Percentiles rank a stretch among this genome's conserved stretches.
These are phyloP conservation scores for Coelopa pilipes DNA, from an alignment of 2,888 invertebrate genomes.

Conservation along the genomic window DNA sequence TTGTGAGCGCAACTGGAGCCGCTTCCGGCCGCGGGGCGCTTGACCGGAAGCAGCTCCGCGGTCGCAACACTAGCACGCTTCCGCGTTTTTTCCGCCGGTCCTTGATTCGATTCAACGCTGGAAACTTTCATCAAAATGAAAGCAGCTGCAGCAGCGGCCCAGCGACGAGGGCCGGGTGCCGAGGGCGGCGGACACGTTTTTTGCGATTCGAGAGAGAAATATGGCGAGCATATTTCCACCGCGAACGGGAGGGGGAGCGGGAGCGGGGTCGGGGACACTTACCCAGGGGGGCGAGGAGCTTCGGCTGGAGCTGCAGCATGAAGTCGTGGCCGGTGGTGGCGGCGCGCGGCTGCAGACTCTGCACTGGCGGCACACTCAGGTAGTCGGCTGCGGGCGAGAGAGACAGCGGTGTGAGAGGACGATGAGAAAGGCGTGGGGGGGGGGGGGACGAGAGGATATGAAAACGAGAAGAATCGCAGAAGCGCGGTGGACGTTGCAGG, in stretches of 20 bases:
- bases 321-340: slow-evolving; percentile 78
- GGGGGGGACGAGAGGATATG: background rate
- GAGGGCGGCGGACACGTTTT: background rate
- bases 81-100: too few species aligned
- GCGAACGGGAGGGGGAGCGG: background rate
- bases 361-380: slow-evolving; percentile 67
- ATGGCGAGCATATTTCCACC: slow-evolving; percentile 32
- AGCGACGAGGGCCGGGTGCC: too few species aligned
- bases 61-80: too few species aligned
- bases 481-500: background rate
- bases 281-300: slow-evolving; percentile 69
- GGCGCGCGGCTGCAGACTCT: slow-evolving; percentile 76
- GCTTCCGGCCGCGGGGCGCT: too few species aligned
- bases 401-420: background rate
- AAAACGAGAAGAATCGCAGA: background rate
- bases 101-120: too few species aligned
- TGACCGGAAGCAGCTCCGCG: too few species aligned
- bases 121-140: slow-evolving; percentile 1
- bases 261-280: slow-evolving; percentile 45
- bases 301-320: slow-evolving; percentile 79
- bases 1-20: too few species aligned
- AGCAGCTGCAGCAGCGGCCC: background rate
- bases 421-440: background rate
- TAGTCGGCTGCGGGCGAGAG: slow-evolving; percentile 68
- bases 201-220: background rate